These are phyloP conservation scores for Nineta flava DNA, from an alignment of 2,888 invertebrate species.

Conservation along the genomic window DNA sequence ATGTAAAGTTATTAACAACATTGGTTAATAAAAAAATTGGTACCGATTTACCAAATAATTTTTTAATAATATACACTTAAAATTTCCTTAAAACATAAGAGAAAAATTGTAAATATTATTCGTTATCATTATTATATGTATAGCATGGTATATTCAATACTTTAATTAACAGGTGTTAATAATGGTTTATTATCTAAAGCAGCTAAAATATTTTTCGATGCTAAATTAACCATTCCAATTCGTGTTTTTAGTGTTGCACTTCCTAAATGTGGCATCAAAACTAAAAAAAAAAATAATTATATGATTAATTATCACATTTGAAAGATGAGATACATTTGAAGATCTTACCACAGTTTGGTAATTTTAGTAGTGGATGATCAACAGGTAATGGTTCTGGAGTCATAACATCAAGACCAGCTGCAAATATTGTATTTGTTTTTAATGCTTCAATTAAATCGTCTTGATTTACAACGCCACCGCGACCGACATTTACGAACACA, in stretches of 20 bases:
- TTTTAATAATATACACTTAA: too few relatives aligned
- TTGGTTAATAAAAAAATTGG: too few relatives aligned
- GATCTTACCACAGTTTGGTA: constrained; percentile 64
- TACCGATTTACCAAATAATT: too few relatives aligned
- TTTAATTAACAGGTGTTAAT: constrained; percentile 36
- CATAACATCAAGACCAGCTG: constrained; percentile 84
- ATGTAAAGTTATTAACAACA: too few relatives aligned
- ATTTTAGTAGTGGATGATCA: constrained; percentile 59
- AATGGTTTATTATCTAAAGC: constrained; percentile 58
- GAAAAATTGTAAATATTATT: too few relatives aligned
- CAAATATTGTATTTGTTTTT: constrained; percentile 55
- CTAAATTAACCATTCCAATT: constrained; percentile 56
- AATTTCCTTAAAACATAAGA: too few relatives aligned
- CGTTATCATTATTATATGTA: too few relatives aligned
- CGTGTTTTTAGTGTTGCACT: constrained; percentile 67
- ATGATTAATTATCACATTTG: too few relatives aligned
- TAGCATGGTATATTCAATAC: not conserved
- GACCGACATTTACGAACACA: constrained; percentile 59
- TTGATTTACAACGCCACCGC: constrained; percentile 67
- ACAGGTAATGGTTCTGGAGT: constrained; percentile 78
- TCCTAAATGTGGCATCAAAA: constrained; percentile 74
- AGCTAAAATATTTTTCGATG: constrained; percentile 64
- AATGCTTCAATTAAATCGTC: constrained; percentile 66
- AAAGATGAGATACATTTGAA: too few relatives aligned
- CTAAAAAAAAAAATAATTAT: constrained; percentile 39